phyloP scores from a whole-genome alignment of 2,797 vertebrate genomes.

The Gambelia wislizenii region DNA sequence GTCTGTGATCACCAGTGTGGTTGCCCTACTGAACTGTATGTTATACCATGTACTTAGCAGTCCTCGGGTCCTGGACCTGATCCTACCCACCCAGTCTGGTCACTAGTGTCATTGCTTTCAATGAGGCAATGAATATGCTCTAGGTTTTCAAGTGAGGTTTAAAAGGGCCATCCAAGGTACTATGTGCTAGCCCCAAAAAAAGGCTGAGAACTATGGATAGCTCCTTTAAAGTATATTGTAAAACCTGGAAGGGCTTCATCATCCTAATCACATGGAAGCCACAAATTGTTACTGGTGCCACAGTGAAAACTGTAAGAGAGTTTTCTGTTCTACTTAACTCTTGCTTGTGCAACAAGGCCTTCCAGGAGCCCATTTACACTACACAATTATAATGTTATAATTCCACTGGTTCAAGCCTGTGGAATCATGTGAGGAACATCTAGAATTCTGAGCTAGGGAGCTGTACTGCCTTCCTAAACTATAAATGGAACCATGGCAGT shows the following conservation, averaged over 20 bases:
- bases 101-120: too few species aligned
- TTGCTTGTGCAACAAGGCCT: not conserved
- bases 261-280: too few species aligned
- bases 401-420: not conserved
- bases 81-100: not conserved
- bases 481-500: too few species aligned
- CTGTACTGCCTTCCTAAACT: not conserved
- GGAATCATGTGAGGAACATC: too few species aligned
- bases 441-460: too few species aligned
- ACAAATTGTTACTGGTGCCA: not conserved
- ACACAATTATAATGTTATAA: not conserved
- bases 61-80: not conserved
- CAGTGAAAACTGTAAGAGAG: not conserved
- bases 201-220: too few species aligned
- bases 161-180: too few species aligned
- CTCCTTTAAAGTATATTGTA: too few species aligned
- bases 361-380: not conserved
- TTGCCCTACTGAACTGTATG: not conserved
- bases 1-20: not conserved
- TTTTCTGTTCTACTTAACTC: not conserved
- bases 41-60: not conserved
- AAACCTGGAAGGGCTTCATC: too few species aligned
- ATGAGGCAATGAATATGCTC: too few species aligned
- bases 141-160: too few species aligned
- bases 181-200: too few species aligned